These are phyloP conservation scores for Apeltes quadracus DNA, from an alignment of 2,113 vertebrate species.

Conservation along the genomic window DNA sequence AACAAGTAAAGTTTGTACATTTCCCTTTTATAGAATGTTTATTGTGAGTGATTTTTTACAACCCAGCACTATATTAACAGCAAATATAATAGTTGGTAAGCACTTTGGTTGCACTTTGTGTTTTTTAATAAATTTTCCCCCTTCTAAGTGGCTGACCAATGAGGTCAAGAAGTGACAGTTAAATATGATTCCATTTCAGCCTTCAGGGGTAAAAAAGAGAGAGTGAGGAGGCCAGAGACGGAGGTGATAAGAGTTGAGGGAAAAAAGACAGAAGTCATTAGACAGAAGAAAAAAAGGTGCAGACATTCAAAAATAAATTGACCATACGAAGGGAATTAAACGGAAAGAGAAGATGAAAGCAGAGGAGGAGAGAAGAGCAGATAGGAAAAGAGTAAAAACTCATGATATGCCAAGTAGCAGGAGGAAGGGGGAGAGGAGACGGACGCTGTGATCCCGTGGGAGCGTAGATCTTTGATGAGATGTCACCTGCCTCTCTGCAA, in stretches of 20 bases:
- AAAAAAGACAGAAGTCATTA: conserved; percentile 14
- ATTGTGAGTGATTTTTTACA: background rate
- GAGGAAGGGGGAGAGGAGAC: conserved; percentile 28
- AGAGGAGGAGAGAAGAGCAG: conserved; percentile 40
- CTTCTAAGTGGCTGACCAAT: conserved; percentile 24
- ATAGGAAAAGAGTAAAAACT: conserved; percentile 23
- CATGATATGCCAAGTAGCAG: conserved; percentile 33
- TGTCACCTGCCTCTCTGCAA: conserved; percentile 43
- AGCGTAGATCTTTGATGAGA: conserved; percentile 45
- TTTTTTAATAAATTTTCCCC: background rate
- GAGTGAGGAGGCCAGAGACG: background rate
- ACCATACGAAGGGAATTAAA: background rate
- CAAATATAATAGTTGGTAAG: background rate
- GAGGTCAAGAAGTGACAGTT: conserved; percentile 35
- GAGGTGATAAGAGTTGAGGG: conserved; percentile 19
- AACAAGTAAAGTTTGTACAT: background rate
- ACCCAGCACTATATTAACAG: background rate
- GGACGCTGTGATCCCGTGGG: conserved; percentile 21
- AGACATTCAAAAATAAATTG: background rate
- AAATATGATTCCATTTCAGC: conserved; percentile 23
- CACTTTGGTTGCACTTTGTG: background rate
- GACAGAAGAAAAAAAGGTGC: conserved; percentile 11
- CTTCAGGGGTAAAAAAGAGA: background rate
- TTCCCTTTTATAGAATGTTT: background rate
- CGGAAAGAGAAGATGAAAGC: conserved; percentile 2